These are phyloP conservation scores for Saccostrea glomerata DNA, from an alignment of 1,140 invertebrate species.

Conservation along the genomic window DNA sequence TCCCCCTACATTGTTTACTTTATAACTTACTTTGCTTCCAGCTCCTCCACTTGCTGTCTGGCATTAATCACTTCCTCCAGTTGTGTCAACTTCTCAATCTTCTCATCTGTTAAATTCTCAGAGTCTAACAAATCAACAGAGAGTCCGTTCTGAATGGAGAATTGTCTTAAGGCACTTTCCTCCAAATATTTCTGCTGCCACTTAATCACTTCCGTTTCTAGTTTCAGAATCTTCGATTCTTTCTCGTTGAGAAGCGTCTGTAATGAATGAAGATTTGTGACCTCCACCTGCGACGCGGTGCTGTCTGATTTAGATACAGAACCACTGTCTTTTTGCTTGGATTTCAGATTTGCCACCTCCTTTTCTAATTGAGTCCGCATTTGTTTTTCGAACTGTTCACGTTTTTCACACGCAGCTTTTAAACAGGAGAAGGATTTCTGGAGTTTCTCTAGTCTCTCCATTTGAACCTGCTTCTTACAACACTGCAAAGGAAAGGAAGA, in stretches of 20 bases:
- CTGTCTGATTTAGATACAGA: not conserved
- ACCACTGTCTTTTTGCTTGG: constrained; percentile 58
- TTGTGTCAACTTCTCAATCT: constrained; percentile 91
- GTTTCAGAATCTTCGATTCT: constrained; percentile 68
- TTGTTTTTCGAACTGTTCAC: constrained; percentile 88
- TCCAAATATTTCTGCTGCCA: constrained; percentile 94
- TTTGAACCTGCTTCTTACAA: constrained; percentile 91
- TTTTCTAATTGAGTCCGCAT: constrained; percentile 88
- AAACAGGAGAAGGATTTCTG: constrained; percentile 90
- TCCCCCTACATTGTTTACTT: not conserved
- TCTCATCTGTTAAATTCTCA: constrained; percentile 85
- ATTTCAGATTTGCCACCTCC: constrained; percentile 84
- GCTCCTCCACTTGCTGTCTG: constrained; percentile 89
- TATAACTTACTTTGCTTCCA: constrained; percentile 85
- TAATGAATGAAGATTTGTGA: constrained; percentile 58
- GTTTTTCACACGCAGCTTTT: constrained; percentile 89
- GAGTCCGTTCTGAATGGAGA: constrained; percentile 58
- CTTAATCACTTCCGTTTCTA: constrained; percentile 70
- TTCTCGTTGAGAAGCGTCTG: constrained; percentile 66
- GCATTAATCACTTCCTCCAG: constrained; percentile 87
- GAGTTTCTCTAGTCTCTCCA: constrained; percentile 90
- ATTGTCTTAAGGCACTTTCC: constrained; percentile 90
- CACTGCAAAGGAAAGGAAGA: constrained; percentile 79
- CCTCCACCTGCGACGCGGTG: constrained; percentile 42
- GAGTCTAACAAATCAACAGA: constrained; percentile 37